Percentiles rank a stretch among this genome's conserved stretches.
Conservation (phyloP, 2,113 vertebrate species). For the Colossoma macropomum region DNA sequence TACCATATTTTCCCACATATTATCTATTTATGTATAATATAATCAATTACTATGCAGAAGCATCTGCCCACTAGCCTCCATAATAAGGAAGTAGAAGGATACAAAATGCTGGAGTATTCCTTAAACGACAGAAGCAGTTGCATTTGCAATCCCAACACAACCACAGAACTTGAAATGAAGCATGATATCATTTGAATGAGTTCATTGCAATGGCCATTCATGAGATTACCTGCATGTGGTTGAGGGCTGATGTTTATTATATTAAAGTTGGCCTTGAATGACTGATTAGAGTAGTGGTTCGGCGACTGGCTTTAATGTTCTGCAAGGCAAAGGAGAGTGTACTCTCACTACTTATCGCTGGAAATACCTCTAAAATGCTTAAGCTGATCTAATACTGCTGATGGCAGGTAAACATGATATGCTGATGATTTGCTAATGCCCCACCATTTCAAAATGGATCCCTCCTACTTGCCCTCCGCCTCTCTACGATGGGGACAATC, state of each 20-base stretch:
- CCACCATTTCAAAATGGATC: not conserved
- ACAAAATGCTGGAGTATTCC: too few relatives aligned
- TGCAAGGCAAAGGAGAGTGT: not conserved
- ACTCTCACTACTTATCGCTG: not conserved
- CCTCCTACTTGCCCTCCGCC: not conserved
- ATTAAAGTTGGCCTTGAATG: not conserved
- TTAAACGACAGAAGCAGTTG: too few relatives aligned
- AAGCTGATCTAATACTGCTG: slow-evolving; percentile 32
- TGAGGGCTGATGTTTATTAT: not conserved
- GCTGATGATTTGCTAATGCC: slow-evolving; percentile 5
- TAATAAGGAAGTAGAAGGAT: too few relatives aligned
- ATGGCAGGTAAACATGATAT: slow-evolving; percentile 21
- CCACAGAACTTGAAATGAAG: not conserved
- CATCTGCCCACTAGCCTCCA: not conserved
- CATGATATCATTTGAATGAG: not conserved
- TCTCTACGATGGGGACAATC: not conserved
- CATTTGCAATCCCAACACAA: not conserved
- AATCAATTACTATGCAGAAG: not conserved
- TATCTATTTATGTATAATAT: too few relatives aligned
- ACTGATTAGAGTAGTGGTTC: not conserved
- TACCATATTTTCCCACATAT: too few relatives aligned
- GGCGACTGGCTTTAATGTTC: not conserved
- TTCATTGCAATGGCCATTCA: not conserved
- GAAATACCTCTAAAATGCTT: not conserved
- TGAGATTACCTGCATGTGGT: not conserved